phyloP scores from a whole-genome alignment of 1,140 invertebrate species.

The Trichonephila clavata region DNA sequence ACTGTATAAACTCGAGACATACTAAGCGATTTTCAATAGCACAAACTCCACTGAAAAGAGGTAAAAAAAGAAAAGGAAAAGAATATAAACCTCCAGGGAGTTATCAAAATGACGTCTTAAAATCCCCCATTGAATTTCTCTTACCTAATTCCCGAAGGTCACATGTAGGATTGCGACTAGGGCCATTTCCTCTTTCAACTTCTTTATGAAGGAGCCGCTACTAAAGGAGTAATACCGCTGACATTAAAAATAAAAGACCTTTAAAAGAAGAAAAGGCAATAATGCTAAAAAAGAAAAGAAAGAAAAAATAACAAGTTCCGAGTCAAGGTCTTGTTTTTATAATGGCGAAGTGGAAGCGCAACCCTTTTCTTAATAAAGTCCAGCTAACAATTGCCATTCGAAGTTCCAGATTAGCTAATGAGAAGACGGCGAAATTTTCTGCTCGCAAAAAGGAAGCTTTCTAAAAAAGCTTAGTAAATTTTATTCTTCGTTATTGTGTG shows the following conservation, averaged over 20 bases:
- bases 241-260: conserved; percentile 36
- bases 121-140: conserved; percentile 28
- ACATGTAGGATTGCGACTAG: conserved; percentile 29
- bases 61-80: not conserved
- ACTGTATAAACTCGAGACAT: not conserved
- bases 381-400: conserved; percentile 39
- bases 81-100: conserved; percentile 2
- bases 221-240: not conserved
- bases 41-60: not conserved
- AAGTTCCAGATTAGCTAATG: conserved; percentile 56
- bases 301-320: conserved; percentile 4
- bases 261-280: conserved; percentile 41
- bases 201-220: conserved; percentile 16
- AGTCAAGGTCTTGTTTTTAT: conserved; percentile 62
- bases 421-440: conserved; percentile 12
- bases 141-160: conserved; percentile 59
- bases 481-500: conserved; percentile 3
- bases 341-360: conserved; percentile 9
- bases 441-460: not conserved
- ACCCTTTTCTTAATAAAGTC: conserved; percentile 38
- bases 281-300: not conserved
- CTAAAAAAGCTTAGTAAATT: conserved; percentile 29
- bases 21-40: not conserved
- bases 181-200: conserved; percentile 42
- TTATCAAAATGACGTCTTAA: conserved; percentile 3